Evolutionary conservation across 2,888 invertebrate species (phyloP).

Genomic region (Eupithecia vulgata): DNA sequence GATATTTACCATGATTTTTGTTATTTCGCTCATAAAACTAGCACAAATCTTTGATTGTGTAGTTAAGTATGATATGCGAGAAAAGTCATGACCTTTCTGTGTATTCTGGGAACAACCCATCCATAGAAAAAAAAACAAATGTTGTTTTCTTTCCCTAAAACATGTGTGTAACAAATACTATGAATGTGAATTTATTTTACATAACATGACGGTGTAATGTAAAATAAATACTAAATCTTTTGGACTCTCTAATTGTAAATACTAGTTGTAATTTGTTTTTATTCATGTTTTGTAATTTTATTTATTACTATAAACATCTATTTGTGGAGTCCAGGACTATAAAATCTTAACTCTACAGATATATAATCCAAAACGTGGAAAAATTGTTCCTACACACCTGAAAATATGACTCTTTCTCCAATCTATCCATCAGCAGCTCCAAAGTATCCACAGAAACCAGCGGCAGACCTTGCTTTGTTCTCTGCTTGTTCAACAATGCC

Average conservation of each 20-base stretch:
- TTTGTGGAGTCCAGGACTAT: too few species aligned
- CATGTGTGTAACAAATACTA: too few species aligned
- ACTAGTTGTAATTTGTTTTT: too few species aligned
- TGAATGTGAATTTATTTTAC: too few species aligned
- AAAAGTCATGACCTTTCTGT: background rate
- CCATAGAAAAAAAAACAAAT: background rate
- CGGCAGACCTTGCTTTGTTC: constrained; percentile 88
- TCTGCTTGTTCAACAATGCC: constrained; percentile 92
- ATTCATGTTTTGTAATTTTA: too few species aligned
- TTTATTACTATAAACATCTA: too few species aligned
- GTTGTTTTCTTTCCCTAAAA: background rate
- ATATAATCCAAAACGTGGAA: background rate
- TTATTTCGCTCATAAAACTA: too few species aligned
- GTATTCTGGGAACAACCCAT: background rate
- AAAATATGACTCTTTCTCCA: constrained; percentile 99
- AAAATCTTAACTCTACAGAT: too few species aligned
- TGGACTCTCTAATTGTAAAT: background rate
- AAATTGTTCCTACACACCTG: constrained; percentile 81
- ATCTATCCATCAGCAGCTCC: constrained; percentile 97
- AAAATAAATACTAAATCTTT: background rate
- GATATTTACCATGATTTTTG: too few species aligned
- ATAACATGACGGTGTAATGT: too few species aligned
- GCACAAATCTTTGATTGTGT: too few species aligned
- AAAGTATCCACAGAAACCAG: constrained; percentile 94
- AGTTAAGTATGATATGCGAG: background rate